Base-by-base conservation (phyloP, 2,888 invertebrate genomes). In the Drosophila greeni region DNA sequence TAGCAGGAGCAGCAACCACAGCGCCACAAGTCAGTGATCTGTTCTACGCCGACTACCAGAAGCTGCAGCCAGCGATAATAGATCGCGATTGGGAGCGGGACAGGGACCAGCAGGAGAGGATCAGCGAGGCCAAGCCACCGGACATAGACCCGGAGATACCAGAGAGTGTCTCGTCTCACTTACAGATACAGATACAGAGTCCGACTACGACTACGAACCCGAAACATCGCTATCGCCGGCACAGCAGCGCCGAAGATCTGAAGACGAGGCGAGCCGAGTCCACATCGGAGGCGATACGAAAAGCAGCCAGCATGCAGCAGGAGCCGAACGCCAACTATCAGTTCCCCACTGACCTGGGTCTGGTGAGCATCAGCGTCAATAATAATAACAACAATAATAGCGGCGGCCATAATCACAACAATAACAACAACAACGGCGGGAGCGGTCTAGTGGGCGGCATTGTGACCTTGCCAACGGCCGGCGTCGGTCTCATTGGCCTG, bases 271-370 rank as follows among this genome's bases (percentile, higher is more conserved):
- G 65, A 66, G 43, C 52, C 45, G 47, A 70, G 59, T 59, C 54
- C 54, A 51, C 65, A 65, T 16, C 62, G 48, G 51, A 62, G 59
- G 56, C 57, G 55, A 49, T 75, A 53, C 66, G 83, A 66, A 82
- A 73, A 84, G 73, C 74, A 71, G 73, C 72, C 84, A 86, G 80
- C 70, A 88, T 88, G 88, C 88, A 88, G 86, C 87, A 88, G 84
- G 88, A 88, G 69, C 81, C 87, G 85, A 88, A 88, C 69, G 80
- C 87, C 72, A 88, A 87, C 79, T 86, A 87, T 86, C 88, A 88
- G 87, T 88, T 87, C 87, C 88, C 87, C 76, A 85, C 87, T 84
- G 88, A 88, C 73, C 81, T 87, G 86, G 87, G 88, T 70, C 84
- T 88, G 76, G 87, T 87, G 75, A 87, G 86, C 85, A 88, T 85